phyloP scores from a whole-genome alignment of 2,113 vertebrate species.

The Anarrhichthys ocellatus region DNA sequence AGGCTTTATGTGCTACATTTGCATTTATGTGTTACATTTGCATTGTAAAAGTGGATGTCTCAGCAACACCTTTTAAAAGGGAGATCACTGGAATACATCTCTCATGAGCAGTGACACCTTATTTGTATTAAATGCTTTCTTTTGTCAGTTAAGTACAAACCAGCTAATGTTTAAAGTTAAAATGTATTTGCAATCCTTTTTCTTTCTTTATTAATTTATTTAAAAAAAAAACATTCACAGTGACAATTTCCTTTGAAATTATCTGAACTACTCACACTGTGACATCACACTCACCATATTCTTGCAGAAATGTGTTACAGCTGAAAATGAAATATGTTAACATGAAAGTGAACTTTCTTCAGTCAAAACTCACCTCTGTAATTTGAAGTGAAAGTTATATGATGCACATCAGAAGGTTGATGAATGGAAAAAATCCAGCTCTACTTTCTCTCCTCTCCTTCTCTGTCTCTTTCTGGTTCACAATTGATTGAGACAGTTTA shows the following conservation, averaged over 20 bases:
- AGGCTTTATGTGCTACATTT: background rate
- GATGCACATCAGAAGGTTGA: slow-evolving; percentile 8
- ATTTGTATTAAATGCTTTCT: background rate
- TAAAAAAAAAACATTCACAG: background rate
- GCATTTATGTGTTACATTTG: background rate
- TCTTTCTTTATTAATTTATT: background rate
- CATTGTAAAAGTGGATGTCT: slow-evolving; percentile 2
- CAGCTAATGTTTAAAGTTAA: background rate
- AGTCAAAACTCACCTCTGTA: slow-evolving; percentile 61
- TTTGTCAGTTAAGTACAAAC: background rate
- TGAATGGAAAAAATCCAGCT: slow-evolving; percentile 3
- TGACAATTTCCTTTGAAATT: background rate
- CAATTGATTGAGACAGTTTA: slow-evolving; percentile 17
- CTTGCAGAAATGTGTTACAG: background rate
- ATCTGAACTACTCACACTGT: background rate
- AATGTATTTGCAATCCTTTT: background rate
- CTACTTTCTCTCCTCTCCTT: background rate
- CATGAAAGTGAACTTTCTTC: background rate
- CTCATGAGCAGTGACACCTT: background rate
- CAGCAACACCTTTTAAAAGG: background rate
- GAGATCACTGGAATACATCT: background rate
- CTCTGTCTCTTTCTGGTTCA: background rate
- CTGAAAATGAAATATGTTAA: background rate
- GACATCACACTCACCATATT: background rate
- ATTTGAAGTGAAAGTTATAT: background rate